Conservation (phyloP, 2,888 invertebrate species). For the Drosophila bunnanda region DNA sequence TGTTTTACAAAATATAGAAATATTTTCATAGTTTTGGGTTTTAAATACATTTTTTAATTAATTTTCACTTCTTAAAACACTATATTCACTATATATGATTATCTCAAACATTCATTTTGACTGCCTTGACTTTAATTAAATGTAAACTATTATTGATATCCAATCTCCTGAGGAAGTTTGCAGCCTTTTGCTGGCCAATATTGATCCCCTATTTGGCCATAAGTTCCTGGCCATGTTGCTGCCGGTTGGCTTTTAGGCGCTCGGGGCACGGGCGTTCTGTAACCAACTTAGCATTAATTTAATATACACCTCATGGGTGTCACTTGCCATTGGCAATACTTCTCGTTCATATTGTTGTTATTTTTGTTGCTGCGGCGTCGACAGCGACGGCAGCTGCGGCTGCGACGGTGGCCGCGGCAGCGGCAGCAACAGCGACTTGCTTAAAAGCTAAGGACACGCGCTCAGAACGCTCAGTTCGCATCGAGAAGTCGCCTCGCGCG, state of each 20-base stretch:
- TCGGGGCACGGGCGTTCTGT: slow-evolving; percentile 20
- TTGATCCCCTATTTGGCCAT: neutral
- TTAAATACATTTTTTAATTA: no score
- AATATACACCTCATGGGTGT: slow-evolving; percentile 46
- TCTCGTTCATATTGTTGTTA: slow-evolving; percentile 5
- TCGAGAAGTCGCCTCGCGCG: slow-evolving; percentile 71
- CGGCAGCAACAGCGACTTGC: slow-evolving; percentile 45
- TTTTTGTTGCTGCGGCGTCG: neutral
- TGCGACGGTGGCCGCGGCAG: slow-evolving; percentile 8
- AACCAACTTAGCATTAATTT: slow-evolving; percentile 45
- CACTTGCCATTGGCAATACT: slow-evolving; percentile 30
- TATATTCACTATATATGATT: no score
- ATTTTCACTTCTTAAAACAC: no score
- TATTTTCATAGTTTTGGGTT: no score
- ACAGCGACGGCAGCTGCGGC: slow-evolving; percentile 3
- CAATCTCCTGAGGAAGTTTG: neutral
- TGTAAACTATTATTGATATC: no score
- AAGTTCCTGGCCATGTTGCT: slow-evolving; percentile 2
- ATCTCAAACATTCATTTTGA: no score
- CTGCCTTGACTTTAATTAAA: neutral
- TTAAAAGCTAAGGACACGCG: slow-evolving; percentile 84
- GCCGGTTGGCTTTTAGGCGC: neutral
- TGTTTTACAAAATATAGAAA: no score
- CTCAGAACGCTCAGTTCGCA: slow-evolving; percentile 77
- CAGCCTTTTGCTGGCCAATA: neutral